Evolutionary conservation across 2,888 invertebrate genomes (phyloP), one percentile per base, ranked within the genome.

Genomic region (Aporophyla nigra): DNA sequence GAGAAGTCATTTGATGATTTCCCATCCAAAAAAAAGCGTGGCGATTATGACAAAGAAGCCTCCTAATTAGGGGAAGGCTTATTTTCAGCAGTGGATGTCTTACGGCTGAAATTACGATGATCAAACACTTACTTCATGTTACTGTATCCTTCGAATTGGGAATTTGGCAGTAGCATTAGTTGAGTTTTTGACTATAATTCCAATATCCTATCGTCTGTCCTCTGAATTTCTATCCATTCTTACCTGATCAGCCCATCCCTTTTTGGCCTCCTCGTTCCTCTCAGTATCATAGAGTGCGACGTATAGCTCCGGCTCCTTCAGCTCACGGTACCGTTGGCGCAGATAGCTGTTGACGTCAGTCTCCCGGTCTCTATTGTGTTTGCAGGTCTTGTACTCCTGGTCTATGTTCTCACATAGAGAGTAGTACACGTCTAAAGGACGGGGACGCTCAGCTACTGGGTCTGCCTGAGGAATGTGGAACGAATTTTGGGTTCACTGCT

Each of bases 381-480:
- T 97, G 74, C 97, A 93, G 0, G 97, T 96, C 2, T 92, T 92
- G 75, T 97, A 97, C 90, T 98, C 98, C 71, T 96, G 96, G 1
- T 95, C 95, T 76, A 98, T 94, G 89, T 98, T 97, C 1, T 97
- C 94, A 82, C 98, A 97, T 1, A 98, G 94, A 1, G 97, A 93
- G 81, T 97, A 95, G 91, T 97, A 98, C 3, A 98, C 90, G 87
- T 97, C 97, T 5, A 98, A 92, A n/a, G 97, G 96, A 21, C 97
- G 97, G 0, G 97, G 97, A 0, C 95, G 96, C 49, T 95, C 96
- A 0, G 97, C 97, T 19, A 96, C 94, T 0, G 97, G 97, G 86
- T 98, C 97, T 0, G 98, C 97, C 98, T 98, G 80, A n/a, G 76
- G 12, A 21, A 71, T 2, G 9, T 74, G 9, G 27, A 46, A 49